These are phyloP conservation scores for Rhysida immarginata DNA, from an alignment of 1,140 invertebrate species.

Conservation along the genomic window DNA sequence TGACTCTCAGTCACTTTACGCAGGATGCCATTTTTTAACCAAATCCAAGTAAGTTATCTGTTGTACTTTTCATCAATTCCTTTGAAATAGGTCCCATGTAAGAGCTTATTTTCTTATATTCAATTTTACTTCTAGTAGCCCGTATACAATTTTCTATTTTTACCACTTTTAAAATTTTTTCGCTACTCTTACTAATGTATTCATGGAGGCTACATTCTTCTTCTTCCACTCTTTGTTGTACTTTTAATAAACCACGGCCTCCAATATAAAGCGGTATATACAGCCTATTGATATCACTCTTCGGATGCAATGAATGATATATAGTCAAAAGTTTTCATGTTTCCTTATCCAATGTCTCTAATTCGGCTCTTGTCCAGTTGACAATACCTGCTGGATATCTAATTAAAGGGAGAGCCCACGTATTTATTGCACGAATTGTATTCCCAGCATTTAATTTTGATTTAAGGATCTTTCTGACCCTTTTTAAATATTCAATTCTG, in stretches of 20 bases:
- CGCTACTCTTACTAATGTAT: background rate
- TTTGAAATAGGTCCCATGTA: background rate
- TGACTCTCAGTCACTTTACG: background rate
- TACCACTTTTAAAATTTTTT: background rate
- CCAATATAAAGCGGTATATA: background rate
- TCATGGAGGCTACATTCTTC: background rate
- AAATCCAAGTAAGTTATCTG: background rate
- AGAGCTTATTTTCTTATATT: background rate
- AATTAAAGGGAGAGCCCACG: background rate
- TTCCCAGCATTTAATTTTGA: no score
- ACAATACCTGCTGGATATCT: background rate
- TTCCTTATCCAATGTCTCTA: background rate
- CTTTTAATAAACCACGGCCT: background rate
- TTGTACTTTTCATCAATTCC: background rate
- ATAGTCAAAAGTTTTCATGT: background rate
- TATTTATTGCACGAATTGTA: background rate
- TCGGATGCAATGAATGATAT: background rate
- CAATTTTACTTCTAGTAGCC: background rate
- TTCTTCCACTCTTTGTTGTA: background rate
- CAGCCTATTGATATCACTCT: background rate
- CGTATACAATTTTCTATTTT: background rate
- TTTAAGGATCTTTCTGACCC: no score
- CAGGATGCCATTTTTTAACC: background rate
- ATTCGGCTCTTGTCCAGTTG: background rate
- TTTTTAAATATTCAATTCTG: no score